These are phyloP conservation scores for Bacillus rossius DNA, from an alignment of 1,140 invertebrate species.

Conservation along the genomic window DNA sequence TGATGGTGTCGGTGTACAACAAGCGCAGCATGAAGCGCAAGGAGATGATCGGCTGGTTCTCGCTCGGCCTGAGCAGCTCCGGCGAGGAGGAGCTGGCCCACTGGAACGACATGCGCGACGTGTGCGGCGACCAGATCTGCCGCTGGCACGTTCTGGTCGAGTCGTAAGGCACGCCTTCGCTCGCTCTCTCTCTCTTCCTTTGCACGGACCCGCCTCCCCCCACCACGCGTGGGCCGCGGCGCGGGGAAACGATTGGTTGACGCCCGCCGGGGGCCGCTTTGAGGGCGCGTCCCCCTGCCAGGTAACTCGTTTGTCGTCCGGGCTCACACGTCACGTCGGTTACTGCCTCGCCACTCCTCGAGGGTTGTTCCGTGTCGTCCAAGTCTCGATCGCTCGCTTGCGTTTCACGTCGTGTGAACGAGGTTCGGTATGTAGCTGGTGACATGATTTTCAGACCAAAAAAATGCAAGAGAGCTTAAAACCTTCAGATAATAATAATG, in stretches of 20 bases:
- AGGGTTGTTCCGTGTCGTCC: too few relatives aligned
- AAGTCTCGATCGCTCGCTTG: too few relatives aligned
- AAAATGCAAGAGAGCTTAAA: too few relatives aligned
- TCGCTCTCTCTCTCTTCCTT: neutral
- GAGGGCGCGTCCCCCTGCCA: neutral
- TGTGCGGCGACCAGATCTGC: conserved; percentile 61
- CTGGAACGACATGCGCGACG: conserved; percentile 86
- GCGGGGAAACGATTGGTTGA: neutral
- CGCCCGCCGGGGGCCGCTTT: neutral
- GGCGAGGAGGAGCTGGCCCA: conserved; percentile 89
- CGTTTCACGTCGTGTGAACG: too few relatives aligned
- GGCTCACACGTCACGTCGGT: neutral
- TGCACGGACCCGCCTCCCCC: neutral
- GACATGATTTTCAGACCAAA: too few relatives aligned
- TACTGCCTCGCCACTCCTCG: too few relatives aligned
- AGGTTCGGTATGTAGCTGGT: too few relatives aligned
- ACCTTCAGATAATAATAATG: too few relatives aligned
- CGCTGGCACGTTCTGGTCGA: conserved; percentile 68
- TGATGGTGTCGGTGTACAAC: conserved; percentile 92
- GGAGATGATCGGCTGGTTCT: conserved; percentile 96
- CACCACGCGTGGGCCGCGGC: neutral
- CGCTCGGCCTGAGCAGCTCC: conserved; percentile 83
- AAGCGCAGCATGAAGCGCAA: conserved; percentile 88
- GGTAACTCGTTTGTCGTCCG: neutral
- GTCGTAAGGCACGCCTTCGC: conserved; percentile 15